phyloP scores from a whole-genome alignment of 1,140 invertebrate genomes.

The Bathynomus jamesi region DNA sequence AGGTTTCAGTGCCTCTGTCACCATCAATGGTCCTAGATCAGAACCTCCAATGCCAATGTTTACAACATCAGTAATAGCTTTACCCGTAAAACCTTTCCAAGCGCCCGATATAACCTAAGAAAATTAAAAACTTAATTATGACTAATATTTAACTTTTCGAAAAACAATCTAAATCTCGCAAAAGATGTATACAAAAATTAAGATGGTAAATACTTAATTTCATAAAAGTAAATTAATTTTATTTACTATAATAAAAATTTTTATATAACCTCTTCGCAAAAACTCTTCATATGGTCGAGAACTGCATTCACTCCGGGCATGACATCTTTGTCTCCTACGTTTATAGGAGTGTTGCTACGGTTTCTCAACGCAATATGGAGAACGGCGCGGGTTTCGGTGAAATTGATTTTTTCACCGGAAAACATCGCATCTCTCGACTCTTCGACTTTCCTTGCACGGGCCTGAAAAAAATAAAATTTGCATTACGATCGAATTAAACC shows the following conservation, averaged over 20 bases:
- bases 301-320: constrained; percentile 89
- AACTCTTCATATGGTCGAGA: constrained; percentile 89
- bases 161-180: too few species aligned
- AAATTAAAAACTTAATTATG: neutral
- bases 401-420: constrained; percentile 88
- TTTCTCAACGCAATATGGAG: constrained; percentile 92
- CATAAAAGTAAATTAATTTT: too few species aligned
- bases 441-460: constrained; percentile 72
- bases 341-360: constrained; percentile 63
- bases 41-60: constrained; percentile 99
- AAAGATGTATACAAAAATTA: too few species aligned
- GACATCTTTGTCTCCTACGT: constrained; percentile 84
- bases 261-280: constrained; percentile 60
- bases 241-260: neutral
- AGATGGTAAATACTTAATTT: too few species aligned
- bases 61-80: constrained; percentile 93
- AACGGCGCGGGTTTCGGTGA: constrained; percentile 93
- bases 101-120: constrained; percentile 55
- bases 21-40: constrained; percentile 97
- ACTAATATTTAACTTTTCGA: too few species aligned
- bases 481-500: too few species aligned
- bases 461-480: constrained; percentile 46
- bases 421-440: constrained; percentile 89
- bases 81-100: constrained; percentile 87
- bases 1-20: constrained; percentile 92